Conservation (phyloP, 2,888 invertebrate species). For the Iselma pallidipennis region DNA sequence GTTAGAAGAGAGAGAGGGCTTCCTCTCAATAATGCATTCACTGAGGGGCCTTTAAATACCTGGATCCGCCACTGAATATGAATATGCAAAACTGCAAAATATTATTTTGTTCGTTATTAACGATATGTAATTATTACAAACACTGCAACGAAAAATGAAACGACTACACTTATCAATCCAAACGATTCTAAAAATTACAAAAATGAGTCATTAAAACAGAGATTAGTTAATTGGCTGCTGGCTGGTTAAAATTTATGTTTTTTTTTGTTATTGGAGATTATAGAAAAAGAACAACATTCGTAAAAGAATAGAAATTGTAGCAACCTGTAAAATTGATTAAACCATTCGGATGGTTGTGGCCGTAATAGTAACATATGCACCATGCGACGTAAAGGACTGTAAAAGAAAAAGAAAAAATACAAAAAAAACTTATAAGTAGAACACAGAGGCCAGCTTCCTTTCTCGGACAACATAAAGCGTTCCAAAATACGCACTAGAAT, state of each 20-base stretch:
- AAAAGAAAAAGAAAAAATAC: constrained; percentile 57
- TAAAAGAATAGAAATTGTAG: constrained; percentile 37
- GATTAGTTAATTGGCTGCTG: neutral
- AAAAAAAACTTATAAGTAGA: constrained; percentile 11
- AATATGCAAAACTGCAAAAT: too few species aligned
- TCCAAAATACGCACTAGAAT: too few species aligned
- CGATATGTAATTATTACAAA: too few species aligned
- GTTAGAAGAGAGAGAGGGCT: too few species aligned
- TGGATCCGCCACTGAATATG: too few species aligned
- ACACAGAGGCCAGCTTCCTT: neutral
- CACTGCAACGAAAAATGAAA: too few species aligned
- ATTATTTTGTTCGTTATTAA: too few species aligned
- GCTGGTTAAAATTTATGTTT: neutral
- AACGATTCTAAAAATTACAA: too few species aligned
- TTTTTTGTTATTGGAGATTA: constrained; percentile 5
- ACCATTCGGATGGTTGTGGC: constrained; percentile 63
- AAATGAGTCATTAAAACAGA: neutral
- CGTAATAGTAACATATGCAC: constrained; percentile 67
- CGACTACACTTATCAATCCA: too few species aligned
- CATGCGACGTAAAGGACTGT: constrained; percentile 66
- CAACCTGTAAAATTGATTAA: constrained; percentile 64
- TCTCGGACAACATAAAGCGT: neutral
- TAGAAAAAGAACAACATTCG: constrained; percentile 32
- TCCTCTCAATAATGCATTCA: too few species aligned
- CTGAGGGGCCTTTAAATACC: too few species aligned